Evolutionary conservation across 2,888 invertebrate genomes (phyloP), one percentile per base, ranked within the genome.

Genomic region (Coronaproctus castanopsis): DNA sequence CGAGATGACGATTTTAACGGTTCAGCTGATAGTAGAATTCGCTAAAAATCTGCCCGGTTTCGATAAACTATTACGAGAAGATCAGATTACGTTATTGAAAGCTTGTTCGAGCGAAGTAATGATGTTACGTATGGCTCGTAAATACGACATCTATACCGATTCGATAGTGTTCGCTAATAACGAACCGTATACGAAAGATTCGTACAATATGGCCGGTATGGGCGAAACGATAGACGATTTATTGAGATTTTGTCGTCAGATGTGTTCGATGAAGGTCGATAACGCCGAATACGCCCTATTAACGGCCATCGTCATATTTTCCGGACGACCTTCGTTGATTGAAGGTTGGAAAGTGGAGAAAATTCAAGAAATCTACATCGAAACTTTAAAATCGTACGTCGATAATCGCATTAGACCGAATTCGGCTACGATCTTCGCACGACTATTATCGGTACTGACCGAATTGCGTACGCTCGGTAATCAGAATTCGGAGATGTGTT

Each of bases 91-190:
- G 67, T 78, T 97, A 69, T 76, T 97, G 68, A 73, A 90, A 86
- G 92, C 91, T 63, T 92, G 91, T 75, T 93, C 95, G 67, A 92
- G 91, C 72, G 96, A 97, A 75, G 92, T 96, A 63, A 95, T 97
- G 91, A 95, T 96, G 87, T 78, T 97, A 68, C 79, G 96, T 68
- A 92, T 93, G 78, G 90, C 96, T 61, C 79, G 95, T 65, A 84
- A 93, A 65, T 97, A 96, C 73, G 96, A 97, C 76, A 83, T 85
- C 58, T 81, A 81, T 66, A 83, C 91, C 20, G 91, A 93, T 75
- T 89, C 90, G 67, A 93, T 97, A 66, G 81, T 96, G 66, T 93
- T 96, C 75, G 96, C 93, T 64, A 95, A 93, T 74, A 95, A 95
- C 75, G 87, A 88, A 73, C 90, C 95, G 65, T 95, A 93, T 75